These are phyloP conservation scores for Montipora capitata DNA, from an alignment of 92 coral and sea anemone species.

Conservation along the genomic window DNA sequence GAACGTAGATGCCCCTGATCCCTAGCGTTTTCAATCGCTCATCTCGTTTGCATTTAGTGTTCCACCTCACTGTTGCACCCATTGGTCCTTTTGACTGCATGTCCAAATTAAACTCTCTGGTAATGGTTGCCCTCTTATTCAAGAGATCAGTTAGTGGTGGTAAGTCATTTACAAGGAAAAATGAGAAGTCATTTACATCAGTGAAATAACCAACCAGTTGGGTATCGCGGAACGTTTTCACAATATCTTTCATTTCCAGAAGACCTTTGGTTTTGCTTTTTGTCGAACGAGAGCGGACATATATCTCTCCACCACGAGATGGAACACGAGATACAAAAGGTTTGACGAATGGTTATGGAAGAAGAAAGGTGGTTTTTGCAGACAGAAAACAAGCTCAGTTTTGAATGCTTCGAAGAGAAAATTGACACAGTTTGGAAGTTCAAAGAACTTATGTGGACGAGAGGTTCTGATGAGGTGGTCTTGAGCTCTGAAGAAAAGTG, in stretches of 20 bases:
- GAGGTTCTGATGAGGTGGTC: not conserved
- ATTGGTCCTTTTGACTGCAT: not conserved
- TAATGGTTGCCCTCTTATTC: constrained; percentile 5
- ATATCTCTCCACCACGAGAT: constrained; percentile 16
- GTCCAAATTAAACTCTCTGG: constrained; percentile 11
- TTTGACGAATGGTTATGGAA: no score
- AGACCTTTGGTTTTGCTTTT: no score
- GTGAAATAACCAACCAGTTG: no score
- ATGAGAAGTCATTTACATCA: no score
- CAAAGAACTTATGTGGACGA: not conserved
- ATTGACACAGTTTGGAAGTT: not conserved
- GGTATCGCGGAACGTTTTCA: no score
- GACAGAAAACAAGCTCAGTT: no score
- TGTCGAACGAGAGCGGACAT: not conserved
- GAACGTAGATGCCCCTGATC: no score
- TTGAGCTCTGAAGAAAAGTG: not conserved
- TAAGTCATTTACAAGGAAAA: not conserved
- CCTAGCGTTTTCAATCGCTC: no score
- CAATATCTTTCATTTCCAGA: no score
- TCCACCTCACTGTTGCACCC: not conserved
- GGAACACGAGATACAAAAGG: no score
- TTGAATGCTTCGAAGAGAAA: not conserved
- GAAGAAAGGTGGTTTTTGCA: no score
- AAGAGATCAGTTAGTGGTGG: not conserved
- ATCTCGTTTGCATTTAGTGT: no score